Base-by-base conservation (phyloP, 2,888 invertebrate species). In the Andrena bucephala region DNA sequence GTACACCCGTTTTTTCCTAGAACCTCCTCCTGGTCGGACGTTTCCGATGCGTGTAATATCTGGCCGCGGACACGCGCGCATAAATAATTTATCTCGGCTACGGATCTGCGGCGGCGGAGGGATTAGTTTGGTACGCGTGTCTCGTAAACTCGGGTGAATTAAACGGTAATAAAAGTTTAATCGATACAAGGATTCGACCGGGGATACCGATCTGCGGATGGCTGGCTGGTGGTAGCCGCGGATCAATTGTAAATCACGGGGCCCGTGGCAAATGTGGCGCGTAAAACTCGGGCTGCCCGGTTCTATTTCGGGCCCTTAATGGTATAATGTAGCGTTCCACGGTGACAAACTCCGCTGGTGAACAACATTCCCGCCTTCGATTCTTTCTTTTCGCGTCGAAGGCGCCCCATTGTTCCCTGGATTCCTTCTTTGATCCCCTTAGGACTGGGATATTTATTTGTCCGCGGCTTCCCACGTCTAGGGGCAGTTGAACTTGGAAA, bases 271-370 rank as follows among this genome's bases (percentile, higher is more conserved):
- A 88, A 88, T 88, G 87, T 83, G 87, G 79, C 79, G 80, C 84
- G 86, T 83, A 81, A 88, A 85, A 79, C 77, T 86, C 85, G 80
- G 80, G 77, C 77, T 77, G 66, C 62, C 63, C 80, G 79, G 75
- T 76, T 86, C 81, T 87, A 87, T 87, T 87, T 88, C 71, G 73
- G 83, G 77, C 74, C 85, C 84, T 81, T 83, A 83, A 89, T 83
- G 85, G 87, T 86, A 85, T 82, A 87, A 87, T 81, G 87, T 86
- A 77, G 84, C 89, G 89, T 92, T 91, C 88, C 90, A 85, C 80
- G 88, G 89, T 92, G 92, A 92, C 92, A 92, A 92, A 92, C 91
- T 92, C 89, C 82, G 84, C 89, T 81, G 85, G 83, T 80, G 88
- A 88, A 91, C 92, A 91, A 89, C 90, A 91, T 92, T 92, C 92